Base-by-base conservation (phyloP, 2,888 invertebrate species). In the Drosophila histrio region DNA sequence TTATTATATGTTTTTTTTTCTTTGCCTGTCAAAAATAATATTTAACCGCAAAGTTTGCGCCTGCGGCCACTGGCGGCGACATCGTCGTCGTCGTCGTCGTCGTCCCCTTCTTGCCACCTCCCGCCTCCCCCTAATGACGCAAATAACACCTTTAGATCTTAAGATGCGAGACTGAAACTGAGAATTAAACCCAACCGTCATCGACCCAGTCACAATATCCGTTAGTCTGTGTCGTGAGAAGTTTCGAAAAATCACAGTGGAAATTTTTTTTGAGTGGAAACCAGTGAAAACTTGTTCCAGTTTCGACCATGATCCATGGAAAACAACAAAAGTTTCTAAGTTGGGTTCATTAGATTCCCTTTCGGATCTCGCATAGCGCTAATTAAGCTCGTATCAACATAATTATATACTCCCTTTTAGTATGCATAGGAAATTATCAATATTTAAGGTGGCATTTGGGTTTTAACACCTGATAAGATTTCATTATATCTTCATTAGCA, bases 381-480 rank as follows among this genome's bases (percentile, higher is more conserved):
- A 66, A 71, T 53, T 13, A 67, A 17, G 46, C 46, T 56, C 36
- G 8, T 36, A 50, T 49, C 6, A 50, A 36, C 54, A 59, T 63
- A 69, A 58, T n/a, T 32, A 74, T 26, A 32, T 11, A 30, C 13
- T 19, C 17, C 26, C 19, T 39, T 28, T 2, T 8, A 38, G 59
- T 61, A 24, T 61, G 41, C 58, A 24, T 70, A 62, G 53, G 44
- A 59, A 68, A 61, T 66, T 72, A 72, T 47, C 52, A 47, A 56
- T 57, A 57, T 76, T 73, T 67, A 59, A 52, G 72, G 26, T 78
- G 57, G 50, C 63, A 64, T 79, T 80, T 76, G 53, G 52, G 41
- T 62, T 62, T 81, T 81, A 85, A 87, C 85, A 82, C 87, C 87
- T 87, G 82, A 82, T 87, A 82, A 82, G 79, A 64, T 81, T 76